A percentile compares a stretch with the other conserved stretches of the same genome.
Conservation (phyloP, 2,797 vertebrate species). For the Pangasius sanitwongsei region DNA sequence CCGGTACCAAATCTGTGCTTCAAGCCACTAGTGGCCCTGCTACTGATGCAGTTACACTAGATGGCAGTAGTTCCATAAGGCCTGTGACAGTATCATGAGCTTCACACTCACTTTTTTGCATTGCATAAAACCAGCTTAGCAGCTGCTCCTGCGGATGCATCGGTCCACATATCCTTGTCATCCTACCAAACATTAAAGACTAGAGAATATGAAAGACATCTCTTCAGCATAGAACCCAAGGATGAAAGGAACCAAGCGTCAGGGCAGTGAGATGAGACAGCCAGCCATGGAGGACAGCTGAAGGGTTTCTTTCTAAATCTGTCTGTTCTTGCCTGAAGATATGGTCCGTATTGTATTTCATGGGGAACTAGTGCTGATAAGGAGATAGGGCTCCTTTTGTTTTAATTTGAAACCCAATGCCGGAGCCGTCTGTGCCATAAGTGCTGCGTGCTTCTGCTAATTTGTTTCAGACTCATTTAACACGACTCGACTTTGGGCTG, state of each 20-base stretch:
- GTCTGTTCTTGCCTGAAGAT: conserved; percentile 67
- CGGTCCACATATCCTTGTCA: conserved; percentile 34
- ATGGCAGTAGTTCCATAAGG: conserved; percentile 52
- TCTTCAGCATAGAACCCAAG: conserved; percentile 42
- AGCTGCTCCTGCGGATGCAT: conserved; percentile 28
- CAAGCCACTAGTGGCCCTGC: not conserved
- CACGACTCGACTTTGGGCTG: conserved; percentile 61
- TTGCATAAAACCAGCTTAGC: not conserved
- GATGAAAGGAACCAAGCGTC: conserved; percentile 49
- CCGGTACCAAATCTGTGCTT: not conserved
- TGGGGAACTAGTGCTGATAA: conserved; percentile 76
- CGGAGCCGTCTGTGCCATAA: conserved; percentile 78
- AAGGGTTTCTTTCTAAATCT: conserved; percentile 64
- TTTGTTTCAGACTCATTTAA: conserved; percentile 81
- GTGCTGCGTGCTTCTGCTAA: conserved; percentile 72
- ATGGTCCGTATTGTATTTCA: conserved; percentile 76
- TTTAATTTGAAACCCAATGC: conserved; percentile 83
- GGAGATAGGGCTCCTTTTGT: conserved; percentile 80
- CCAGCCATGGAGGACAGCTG: conserved; percentile 56
- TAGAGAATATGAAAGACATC: conserved; percentile 52
- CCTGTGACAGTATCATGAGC: conserved; percentile 8
- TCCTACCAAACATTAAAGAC: conserved; percentile 54
- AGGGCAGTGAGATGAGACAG: conserved; percentile 52
- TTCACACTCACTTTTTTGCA: conserved; percentile 10
- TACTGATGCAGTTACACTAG: conserved; percentile 44